These are phyloP conservation scores for Tetranychus urticae DNA, from an alignment of 1,140 invertebrate genomes.

Conservation along the genomic window DNA sequence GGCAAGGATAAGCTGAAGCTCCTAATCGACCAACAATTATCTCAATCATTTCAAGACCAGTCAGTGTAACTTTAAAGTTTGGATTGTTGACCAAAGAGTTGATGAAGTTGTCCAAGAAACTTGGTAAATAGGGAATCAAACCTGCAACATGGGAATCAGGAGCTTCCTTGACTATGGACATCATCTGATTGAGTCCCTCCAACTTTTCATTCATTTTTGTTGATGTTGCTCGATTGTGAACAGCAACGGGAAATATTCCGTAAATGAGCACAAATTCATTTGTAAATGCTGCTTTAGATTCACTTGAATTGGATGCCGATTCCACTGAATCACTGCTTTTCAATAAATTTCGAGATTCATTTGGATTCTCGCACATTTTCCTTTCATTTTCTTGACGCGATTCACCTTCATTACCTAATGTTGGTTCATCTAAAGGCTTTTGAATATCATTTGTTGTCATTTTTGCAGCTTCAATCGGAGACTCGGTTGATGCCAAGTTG, in stretches of 20 bases:
- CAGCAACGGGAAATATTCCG: slow-evolving; percentile 5
- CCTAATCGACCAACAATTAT: slow-evolving; percentile 17
- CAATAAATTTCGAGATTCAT: too few species aligned
- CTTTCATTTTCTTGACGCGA: too few species aligned
- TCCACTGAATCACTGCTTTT: too few species aligned
- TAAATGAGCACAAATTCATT: background rate
- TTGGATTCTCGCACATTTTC: too few species aligned
- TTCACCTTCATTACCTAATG: too few species aligned
- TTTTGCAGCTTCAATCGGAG: background rate
- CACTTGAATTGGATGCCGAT: too few species aligned
- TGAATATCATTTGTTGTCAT: too few species aligned
- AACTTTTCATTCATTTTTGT: background rate
- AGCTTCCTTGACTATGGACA: slow-evolving; percentile 2
- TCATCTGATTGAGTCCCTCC: slow-evolving; percentile 1
- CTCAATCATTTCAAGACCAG: slow-evolving; percentile 28
- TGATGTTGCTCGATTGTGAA: background rate
- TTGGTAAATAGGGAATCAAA: slow-evolving; percentile 33
- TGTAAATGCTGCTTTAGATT: too few species aligned
- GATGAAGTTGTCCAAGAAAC: slow-evolving; percentile 32
- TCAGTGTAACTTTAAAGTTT: slow-evolving; percentile 32
- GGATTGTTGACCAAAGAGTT: slow-evolving; percentile 28
- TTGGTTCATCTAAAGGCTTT: too few species aligned
- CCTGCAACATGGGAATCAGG: slow-evolving; percentile 20
- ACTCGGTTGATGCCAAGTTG: background rate
- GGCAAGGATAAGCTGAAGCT: background rate